A percentile compares a stretch with the other conserved stretches of the same genome.
Evolutionary conservation across 1,140 invertebrate species (phyloP).

Genomic region (Drosophila nikananu): DNA sequence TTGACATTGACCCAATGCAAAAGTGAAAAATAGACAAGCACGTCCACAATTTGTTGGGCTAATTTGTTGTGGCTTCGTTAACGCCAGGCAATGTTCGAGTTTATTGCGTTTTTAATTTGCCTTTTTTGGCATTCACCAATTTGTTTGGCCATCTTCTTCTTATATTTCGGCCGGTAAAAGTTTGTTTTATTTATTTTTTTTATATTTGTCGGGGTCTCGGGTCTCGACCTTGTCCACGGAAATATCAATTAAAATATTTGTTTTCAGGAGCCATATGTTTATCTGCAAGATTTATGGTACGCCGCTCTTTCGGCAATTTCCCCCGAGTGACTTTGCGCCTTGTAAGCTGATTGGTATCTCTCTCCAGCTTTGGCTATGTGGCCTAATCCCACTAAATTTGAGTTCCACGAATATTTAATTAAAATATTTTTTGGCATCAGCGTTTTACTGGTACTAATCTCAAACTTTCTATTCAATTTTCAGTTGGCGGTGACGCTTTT

Average conservation of each 20-base stretch:
- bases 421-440: constrained; percentile 42
- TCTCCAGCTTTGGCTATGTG: constrained; percentile 9
- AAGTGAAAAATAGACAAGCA: constrained; percentile 57
- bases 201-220: constrained; percentile 41
- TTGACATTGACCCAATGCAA: constrained; percentile 81
- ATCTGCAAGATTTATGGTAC: constrained; percentile 32
- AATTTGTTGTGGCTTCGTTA: constrained; percentile 52
- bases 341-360: constrained; percentile 29
- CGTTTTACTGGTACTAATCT: constrained; percentile 17
- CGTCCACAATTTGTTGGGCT: constrained; percentile 58
- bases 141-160: constrained; percentile 56
- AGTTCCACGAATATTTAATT: constrained; percentile 40
- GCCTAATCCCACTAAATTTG: constrained; percentile 17
- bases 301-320: constrained; percentile 11
- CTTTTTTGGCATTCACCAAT: constrained; percentile 76
- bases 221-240: constrained; percentile 59
- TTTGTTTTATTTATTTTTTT: constrained; percentile 34
- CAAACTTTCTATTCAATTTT: constrained; percentile 46
- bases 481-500: constrained; percentile 69
- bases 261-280: constrained; percentile 37
- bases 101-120: constrained; percentile 70
- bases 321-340: constrained; percentile 24
- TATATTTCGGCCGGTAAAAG: constrained; percentile 63
- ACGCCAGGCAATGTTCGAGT: constrained; percentile 37
- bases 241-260: constrained; percentile 58